phyloP scores from a whole-genome alignment of 1,140 invertebrate species.

The Bombyx mandarina region DNA sequence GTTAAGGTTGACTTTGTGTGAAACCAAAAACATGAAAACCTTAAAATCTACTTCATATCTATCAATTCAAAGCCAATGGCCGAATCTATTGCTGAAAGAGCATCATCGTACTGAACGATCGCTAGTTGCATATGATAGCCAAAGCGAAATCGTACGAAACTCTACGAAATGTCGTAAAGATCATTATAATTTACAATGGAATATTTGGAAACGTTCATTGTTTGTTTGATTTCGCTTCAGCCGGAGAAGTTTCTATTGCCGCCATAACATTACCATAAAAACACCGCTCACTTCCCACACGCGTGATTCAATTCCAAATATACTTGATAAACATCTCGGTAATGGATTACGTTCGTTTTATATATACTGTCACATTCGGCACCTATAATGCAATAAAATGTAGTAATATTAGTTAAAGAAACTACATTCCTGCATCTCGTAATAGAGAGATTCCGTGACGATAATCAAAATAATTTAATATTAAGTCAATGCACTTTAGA shows the following conservation, averaged over 20 bases:
- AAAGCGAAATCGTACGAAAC: neutral
- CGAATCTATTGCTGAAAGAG: no score
- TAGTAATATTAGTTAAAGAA: slow-evolving; percentile 24
- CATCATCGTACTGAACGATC: no score
- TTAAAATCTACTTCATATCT: no score
- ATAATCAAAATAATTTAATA: slow-evolving; percentile 28
- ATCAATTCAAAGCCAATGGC: no score
- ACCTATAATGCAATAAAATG: slow-evolving; percentile 24
- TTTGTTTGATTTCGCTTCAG: slow-evolving; percentile 24
- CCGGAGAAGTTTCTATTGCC: slow-evolving; percentile 21
- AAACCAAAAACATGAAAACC: no score
- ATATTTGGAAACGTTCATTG: slow-evolving; percentile 36
- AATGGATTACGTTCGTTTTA: slow-evolving; percentile 29
- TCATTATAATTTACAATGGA: slow-evolving; percentile 24
- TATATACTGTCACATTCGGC: slow-evolving; percentile 20
- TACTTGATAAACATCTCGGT: slow-evolving; percentile 35
- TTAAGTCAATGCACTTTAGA: slow-evolving; percentile 26
- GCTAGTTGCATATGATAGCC: no score
- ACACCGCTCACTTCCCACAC: slow-evolving; percentile 30
- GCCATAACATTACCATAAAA: slow-evolving; percentile 52
- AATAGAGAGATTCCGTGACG: slow-evolving; percentile 22
- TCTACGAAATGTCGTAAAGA: neutral
- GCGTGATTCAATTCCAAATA: slow-evolving; percentile 45
- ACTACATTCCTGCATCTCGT: slow-evolving; percentile 28
- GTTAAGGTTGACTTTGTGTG: no score